These are phyloP conservation scores for Ascaphus truei DNA, from an alignment of 2,113 vertebrate genomes.

Conservation along the genomic window DNA sequence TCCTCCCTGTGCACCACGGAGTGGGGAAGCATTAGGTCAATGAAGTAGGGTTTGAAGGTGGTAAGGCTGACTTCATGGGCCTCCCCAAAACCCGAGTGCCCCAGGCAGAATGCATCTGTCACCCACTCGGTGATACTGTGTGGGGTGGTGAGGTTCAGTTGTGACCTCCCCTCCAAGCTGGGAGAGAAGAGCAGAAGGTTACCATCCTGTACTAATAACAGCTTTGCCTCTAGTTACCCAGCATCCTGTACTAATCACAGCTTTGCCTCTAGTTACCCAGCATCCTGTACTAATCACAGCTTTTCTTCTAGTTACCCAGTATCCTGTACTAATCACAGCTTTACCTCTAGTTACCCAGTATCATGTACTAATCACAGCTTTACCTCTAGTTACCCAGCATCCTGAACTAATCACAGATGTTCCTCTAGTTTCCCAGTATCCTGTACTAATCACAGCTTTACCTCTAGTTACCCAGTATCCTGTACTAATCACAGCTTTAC, in stretches of 20 bases:
- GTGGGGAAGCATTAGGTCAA: conserved; percentile 74
- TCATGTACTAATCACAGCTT: too few species aligned
- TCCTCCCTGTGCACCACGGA: conserved; percentile 74
- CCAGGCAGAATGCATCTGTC: conserved; percentile 75
- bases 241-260: too few species aligned
- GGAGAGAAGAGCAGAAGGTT: conserved; percentile 8
- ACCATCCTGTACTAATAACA: background rate
- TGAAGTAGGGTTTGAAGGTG: conserved; percentile 77
- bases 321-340: too few species aligned
- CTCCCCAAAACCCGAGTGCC: conserved; percentile 67
- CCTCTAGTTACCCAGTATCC: too few species aligned
- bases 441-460: too few species aligned
- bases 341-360: too few species aligned
- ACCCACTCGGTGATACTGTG: conserved; percentile 79
- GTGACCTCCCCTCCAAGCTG: conserved; percentile 47
- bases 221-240: background rate
- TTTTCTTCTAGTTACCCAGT: too few species aligned
- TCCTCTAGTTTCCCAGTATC: too few species aligned
- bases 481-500: too few species aligned
- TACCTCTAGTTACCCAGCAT: too few species aligned
- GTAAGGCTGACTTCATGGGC: conserved; percentile 55
- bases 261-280: background rate
- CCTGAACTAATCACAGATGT: too few species aligned
- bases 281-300: background rate
- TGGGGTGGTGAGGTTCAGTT: conserved; percentile 60